These are phyloP conservation scores for Sciurus vulgaris DNA, from an alignment of 2,797 vertebrate species.

Conservation along the genomic window DNA sequence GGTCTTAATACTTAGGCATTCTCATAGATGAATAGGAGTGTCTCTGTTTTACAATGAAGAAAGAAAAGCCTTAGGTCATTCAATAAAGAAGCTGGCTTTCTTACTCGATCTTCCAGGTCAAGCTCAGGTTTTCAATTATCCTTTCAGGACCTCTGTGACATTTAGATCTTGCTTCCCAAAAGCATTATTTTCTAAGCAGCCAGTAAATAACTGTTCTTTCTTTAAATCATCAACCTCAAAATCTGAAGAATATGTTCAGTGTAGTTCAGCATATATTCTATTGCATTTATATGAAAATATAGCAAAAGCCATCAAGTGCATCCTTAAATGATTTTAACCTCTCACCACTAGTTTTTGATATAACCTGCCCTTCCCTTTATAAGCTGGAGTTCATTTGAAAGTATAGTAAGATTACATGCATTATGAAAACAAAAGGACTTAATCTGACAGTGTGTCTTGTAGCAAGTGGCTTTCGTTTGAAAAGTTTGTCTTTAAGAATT, in stretches of 20 bases:
- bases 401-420: neutral
- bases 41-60: slow-evolving; percentile 41
- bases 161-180: slow-evolving; percentile 52
- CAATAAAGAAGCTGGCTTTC: neutral
- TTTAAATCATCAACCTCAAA: slow-evolving; percentile 20
- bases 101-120: slow-evolving; percentile 6
- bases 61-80: neutral
- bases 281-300: slow-evolving; percentile 29
- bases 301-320: neutral
- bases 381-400: slow-evolving; percentile 46
- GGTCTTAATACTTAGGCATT: slow-evolving; percentile 26
- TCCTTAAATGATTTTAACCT: slow-evolving; percentile 33
- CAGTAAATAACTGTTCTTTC: neutral
- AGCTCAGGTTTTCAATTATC: slow-evolving; percentile 41
- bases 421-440: slow-evolving; percentile 12
- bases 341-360: neutral
- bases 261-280: slow-evolving; percentile 24
- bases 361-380: neutral
- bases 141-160: neutral
- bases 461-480: slow-evolving; percentile 35
- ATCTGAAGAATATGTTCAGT: slow-evolving; percentile 47
- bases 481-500: slow-evolving; percentile 43
- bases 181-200: slow-evolving; percentile 20
- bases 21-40: neutral
- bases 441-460: neutral